A percentile compares a stretch with the other conserved stretches of the same genome.
phyloP scores from a whole-genome alignment of 2,888 invertebrate genomes.

The Synanthedon myopaeformis region DNA sequence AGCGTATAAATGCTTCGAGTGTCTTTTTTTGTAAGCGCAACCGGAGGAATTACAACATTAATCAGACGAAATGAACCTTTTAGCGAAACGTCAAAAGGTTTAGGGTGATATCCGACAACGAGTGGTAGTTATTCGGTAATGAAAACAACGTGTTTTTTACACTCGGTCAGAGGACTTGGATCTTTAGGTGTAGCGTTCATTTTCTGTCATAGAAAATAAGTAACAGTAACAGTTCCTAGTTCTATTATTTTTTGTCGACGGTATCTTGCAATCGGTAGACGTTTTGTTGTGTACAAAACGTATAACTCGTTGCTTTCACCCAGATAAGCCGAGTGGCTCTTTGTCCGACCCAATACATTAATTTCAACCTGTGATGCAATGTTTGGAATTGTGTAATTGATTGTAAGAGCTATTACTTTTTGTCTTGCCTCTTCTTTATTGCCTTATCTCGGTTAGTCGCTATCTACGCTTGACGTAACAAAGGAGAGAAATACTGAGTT shows the following conservation, averaged over 20 bases:
- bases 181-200: no score
- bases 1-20: conserved; percentile 46
- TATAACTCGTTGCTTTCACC: conserved; percentile 41
- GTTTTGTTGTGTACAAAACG: conserved; percentile 20
- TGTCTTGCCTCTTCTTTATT: conserved; percentile 23
- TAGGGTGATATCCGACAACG: conserved; percentile 46
- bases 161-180: conserved; percentile 12
- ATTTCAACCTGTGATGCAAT: conserved; percentile 48
- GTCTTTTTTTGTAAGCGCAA: conserved; percentile 48
- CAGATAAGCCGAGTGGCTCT: conserved; percentile 47
- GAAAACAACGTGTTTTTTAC: conserved; percentile 40
- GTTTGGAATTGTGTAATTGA: conserved; percentile 46
- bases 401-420: conserved; percentile 39
- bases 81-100: conserved; percentile 63
- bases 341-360: conserved; percentile 55
- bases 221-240: no score
- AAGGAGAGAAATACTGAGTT: not conserved
- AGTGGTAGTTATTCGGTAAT: conserved; percentile 40
- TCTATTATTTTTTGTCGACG: no score
- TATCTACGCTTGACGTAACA: not conserved
- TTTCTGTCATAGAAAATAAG: no score
- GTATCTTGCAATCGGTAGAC: conserved; percentile 28
- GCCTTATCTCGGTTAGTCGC: conserved; percentile 11
- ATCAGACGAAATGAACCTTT: conserved; percentile 63
- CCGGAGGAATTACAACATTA: conserved; percentile 58